These are phyloP conservation scores for Trissoscelio sp. DNA, from an alignment of 2,888 invertebrate species.

Conservation along the genomic window DNA sequence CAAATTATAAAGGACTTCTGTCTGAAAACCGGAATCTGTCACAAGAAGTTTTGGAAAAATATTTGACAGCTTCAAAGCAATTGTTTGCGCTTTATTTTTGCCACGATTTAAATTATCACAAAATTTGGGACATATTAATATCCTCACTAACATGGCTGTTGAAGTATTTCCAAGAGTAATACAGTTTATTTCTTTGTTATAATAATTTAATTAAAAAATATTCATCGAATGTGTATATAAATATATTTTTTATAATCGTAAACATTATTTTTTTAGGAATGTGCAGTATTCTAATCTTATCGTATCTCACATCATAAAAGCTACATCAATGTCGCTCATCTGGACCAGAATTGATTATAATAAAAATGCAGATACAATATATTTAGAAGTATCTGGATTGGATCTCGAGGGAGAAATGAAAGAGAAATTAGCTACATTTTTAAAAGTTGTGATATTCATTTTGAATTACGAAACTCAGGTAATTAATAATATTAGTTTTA, in stretches of 20 bases:
- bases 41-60: conserved; percentile 2
- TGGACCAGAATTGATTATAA: neutral
- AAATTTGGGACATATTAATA: conserved; percentile 4
- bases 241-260: too few species aligned
- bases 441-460: neutral
- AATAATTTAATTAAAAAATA: neutral
- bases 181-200: neutral
- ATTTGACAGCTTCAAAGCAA: conserved; percentile 1
- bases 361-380: neutral
- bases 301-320: neutral
- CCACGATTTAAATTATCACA: conserved; percentile 8
- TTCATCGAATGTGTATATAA: too few species aligned
- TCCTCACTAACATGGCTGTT: neutral
- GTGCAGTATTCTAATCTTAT: neutral
- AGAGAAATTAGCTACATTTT: neutral
- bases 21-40: neutral
- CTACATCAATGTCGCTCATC: neutral
- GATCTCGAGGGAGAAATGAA: neutral
- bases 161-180: conserved; percentile 14
- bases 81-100: conserved; percentile 5
- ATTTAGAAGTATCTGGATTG: neutral
- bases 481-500: too few species aligned
- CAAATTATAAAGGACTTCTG: conserved; percentile 4
- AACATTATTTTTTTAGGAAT: neutral
- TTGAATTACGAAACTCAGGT: neutral